Evolutionary conservation across 2,888 invertebrate species (phyloP).

Genomic region (Autographa pulchrina): DNA sequence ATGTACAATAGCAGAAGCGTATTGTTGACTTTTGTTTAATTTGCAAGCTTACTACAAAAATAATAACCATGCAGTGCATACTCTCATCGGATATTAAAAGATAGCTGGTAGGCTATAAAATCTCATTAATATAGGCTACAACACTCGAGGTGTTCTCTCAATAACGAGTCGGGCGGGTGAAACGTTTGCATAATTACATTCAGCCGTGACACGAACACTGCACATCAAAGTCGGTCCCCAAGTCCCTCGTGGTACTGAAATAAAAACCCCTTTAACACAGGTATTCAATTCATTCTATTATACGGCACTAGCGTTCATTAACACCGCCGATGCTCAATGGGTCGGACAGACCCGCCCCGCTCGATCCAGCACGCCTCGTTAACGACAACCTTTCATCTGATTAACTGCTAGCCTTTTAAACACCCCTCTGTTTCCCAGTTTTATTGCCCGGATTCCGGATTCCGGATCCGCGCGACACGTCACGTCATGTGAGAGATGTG

Average conservation of each 20-base stretch:
- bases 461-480: slow-evolving; percentile 18
- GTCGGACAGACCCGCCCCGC: slow-evolving; percentile 46
- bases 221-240: slow-evolving; percentile 19
- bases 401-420: slow-evolving; percentile 62
- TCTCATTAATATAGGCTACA: not conserved
- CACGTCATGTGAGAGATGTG: slow-evolving; percentile 38
- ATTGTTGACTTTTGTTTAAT: too few relatives aligned
- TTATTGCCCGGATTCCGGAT: slow-evolving; percentile 34
- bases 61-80: not conserved
- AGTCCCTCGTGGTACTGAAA: slow-evolving; percentile 15
- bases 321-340: slow-evolving; percentile 59
- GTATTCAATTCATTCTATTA: slow-evolving; percentile 59
- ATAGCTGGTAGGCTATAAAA: not conserved
- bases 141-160: not conserved
- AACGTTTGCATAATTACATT: not conserved
- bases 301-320: slow-evolving; percentile 58
- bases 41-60: not conserved
- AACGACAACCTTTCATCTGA: slow-evolving; percentile 64
- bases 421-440: slow-evolving; percentile 49
- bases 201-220: not conserved
- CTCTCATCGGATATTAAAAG: not conserved
- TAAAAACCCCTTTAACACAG: slow-evolving; percentile 39
- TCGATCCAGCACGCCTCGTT: slow-evolving; percentile 59
- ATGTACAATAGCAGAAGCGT: too few relatives aligned
- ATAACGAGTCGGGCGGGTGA: not conserved